phyloP scores from a whole-genome alignment of 2,797 vertebrate genomes.

The Poecilia gillii region DNA sequence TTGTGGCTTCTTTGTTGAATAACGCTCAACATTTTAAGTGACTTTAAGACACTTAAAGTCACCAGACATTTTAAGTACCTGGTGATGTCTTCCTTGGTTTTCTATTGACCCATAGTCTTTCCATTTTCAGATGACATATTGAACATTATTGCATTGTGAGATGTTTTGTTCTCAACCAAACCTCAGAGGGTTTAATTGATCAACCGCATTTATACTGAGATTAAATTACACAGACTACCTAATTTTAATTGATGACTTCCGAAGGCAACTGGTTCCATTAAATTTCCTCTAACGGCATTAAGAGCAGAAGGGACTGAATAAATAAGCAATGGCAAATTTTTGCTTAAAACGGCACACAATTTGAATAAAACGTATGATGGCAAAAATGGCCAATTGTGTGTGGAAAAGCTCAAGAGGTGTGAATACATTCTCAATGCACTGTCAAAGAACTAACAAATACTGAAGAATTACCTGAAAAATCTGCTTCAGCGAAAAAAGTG shows the following conservation, averaged over 20 bases:
- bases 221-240: neutral
- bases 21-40: neutral
- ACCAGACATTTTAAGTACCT: neutral
- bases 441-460: conserved; percentile 6
- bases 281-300: neutral
- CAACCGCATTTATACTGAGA: neutral
- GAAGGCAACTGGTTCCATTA: neutral
- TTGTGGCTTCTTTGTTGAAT: neutral
- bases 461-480: conserved; percentile 92
- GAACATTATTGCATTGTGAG: neutral
- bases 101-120: neutral
- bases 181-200: neutral
- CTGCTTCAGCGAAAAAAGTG: conserved; percentile 97
- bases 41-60: too few relatives aligned
- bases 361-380: neutral
- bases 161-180: neutral
- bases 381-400: neutral
- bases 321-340: neutral
- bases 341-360: neutral
- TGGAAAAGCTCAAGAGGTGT: neutral
- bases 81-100: neutral
- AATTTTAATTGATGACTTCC: neutral
- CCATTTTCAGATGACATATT: neutral
- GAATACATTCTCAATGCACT: neutral
- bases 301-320: neutral